A percentile compares a stretch with the other conserved stretches of the same genome.
phyloP scores from a whole-genome alignment of 1,140 invertebrate species.

The Pissodes strobi region DNA sequence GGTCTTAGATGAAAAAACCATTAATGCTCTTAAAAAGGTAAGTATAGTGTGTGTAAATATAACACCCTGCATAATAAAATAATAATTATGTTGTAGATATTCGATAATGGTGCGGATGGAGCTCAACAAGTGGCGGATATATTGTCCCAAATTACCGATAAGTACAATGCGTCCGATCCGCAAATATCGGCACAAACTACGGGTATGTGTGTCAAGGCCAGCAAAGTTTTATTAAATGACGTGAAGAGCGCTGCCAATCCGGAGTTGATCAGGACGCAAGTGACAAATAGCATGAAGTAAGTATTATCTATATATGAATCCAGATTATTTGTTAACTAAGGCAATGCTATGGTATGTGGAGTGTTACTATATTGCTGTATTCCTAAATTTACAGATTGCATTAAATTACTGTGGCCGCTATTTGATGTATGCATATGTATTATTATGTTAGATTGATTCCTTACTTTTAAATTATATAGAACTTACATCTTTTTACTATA shows the following conservation, averaged over 20 bases:
- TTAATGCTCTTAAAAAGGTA: neutral
- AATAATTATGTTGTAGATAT: conserved; percentile 2
- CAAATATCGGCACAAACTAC: neutral
- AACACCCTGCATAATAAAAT: neutral
- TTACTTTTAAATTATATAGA: too few relatives aligned
- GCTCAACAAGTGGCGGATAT: conserved; percentile 14
- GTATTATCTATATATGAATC: neutral
- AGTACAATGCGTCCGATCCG: conserved; percentile 8
- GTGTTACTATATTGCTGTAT: neutral
- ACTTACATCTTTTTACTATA: too few relatives aligned
- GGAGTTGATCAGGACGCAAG: neutral
- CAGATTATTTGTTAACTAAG: neutral
- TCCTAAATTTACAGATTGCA: too few relatives aligned
- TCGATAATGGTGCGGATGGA: neutral
- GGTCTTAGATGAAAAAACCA: neutral
- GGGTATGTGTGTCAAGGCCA: conserved; percentile 2
- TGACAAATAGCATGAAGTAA: conserved; percentile 1
- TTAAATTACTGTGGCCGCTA: too few relatives aligned
- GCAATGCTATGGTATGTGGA: neutral
- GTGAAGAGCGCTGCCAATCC: neutral
- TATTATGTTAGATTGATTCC: too few relatives aligned
- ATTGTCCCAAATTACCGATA: conserved; percentile 1
- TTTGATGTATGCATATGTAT: too few relatives aligned
- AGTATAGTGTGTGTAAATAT: neutral
- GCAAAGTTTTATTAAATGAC: neutral